Evolutionary conservation across 1,140 invertebrate genomes (phyloP).

Genomic region (Oncopodura yosiiana): DNA sequence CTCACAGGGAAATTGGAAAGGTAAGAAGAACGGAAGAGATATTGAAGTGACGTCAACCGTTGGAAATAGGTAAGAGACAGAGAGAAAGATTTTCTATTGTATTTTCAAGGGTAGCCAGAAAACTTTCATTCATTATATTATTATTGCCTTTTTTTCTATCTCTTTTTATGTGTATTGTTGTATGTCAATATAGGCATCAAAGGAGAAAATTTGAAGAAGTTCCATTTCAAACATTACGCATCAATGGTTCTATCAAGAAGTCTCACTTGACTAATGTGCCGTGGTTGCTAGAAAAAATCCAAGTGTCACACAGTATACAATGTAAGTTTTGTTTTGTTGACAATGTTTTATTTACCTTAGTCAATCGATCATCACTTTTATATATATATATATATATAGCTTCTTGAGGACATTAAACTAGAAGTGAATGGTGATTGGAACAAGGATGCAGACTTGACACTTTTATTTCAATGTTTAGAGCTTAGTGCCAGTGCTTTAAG

Average conservation of each 20-base stretch:
- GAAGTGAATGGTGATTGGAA: constrained; percentile 37
- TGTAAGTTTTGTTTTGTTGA: constrained; percentile 34
- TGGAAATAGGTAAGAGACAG: constrained; percentile 29
- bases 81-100: constrained; percentile 11
- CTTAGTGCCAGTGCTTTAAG: constrained; percentile 53
- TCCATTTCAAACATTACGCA: constrained; percentile 53
- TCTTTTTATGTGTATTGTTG: background rate
- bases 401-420: constrained; percentile 55
- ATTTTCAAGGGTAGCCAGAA: constrained; percentile 28
- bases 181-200: constrained; percentile 52
- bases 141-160: too few species aligned
- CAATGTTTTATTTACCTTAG: constrained; percentile 34
- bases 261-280: constrained; percentile 52
- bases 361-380: background rate
- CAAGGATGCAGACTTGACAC: constrained; percentile 48
- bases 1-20: constrained; percentile 49
- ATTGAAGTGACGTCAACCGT: constrained; percentile 19
- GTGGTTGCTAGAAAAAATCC: constrained; percentile 66
- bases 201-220: constrained; percentile 70
- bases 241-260: constrained; percentile 38
- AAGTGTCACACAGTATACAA: constrained; percentile 51
- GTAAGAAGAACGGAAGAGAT: constrained; percentile 38
- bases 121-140: constrained; percentile 12
- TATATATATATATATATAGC: constrained; percentile 40
- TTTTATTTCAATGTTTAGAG: constrained; percentile 56